Evolutionary conservation across 2,888 invertebrate species (phyloP), one percentile per base, ranked within the genome.

Genomic region (Neuroscelio doddi): DNA sequence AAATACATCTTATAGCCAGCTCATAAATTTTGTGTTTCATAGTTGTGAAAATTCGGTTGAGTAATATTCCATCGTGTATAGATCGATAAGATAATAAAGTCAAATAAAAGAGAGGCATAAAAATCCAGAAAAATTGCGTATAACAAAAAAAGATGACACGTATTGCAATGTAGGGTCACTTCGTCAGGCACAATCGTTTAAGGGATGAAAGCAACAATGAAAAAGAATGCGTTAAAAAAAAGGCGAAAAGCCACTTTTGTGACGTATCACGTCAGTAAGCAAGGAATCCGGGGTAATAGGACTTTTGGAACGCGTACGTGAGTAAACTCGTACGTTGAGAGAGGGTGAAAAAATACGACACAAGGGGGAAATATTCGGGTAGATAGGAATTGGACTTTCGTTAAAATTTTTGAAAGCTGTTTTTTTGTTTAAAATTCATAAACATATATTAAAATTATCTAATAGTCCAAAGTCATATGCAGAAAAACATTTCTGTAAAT

Each of bases 211-310:
- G 47, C 12, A 49, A 49, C 44, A 26, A 53, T 53, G 26, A 30
- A 45, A 41, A 51, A 44, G 39, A 32, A 46, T 32, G 14, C 27
- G 9, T 12, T 17, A 24, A 56, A 39, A 34, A 38, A 46, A 17
- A 29, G 39, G 51, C 46, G 29, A 39, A 50, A 50, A 49, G 45
- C 46, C 41, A 46, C 50, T 46, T 56, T 56, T 46, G 51, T 63
- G 51, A 63, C 63, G 47, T 39, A 63, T 36, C 47, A 42, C 38
- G 57, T 56, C 47, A 52, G 38, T 29, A 52, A 53, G 53, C 47
- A 27, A 57, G 49, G 57, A 64, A 57, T 64, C 47, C 45, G 44
- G 44, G 42, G 51, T 63, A 63, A 57, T 63, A 52, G 52, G 56
- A 47, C 45, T 57, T 63, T 63, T 41, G 51, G 46, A 56, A 51